Percentiles rank a stretch among this genome's conserved stretches.
phyloP scores from a whole-genome alignment of 2,113 vertebrate genomes.

The Siphamia tubifer region DNA sequence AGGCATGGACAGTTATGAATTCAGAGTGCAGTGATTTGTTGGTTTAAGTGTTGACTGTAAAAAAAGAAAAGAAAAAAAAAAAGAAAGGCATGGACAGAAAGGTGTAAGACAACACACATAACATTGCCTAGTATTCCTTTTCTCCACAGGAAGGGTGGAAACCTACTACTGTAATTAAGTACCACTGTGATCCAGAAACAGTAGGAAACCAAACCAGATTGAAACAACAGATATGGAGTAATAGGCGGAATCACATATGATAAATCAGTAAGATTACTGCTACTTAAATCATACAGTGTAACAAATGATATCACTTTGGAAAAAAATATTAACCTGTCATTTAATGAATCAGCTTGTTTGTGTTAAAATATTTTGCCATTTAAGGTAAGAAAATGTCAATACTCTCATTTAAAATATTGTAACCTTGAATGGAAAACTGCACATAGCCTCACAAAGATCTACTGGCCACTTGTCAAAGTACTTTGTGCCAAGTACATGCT shows the following conservation, averaged over 20 bases:
- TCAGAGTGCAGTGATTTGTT: no score
- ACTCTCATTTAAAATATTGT: not conserved
- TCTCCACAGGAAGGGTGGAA: slow-evolving; percentile 55
- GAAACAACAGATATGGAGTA: not conserved
- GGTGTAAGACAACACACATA: not conserved
- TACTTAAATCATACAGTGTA: no score
- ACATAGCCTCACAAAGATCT: not conserved
- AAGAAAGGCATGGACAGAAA: not conserved
- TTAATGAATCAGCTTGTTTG: no score
- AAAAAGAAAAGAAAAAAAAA: not conserved
- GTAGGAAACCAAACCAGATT: slow-evolving; percentile 7
- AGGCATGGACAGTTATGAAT: not conserved
- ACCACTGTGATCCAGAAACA: slow-evolving; percentile 31
- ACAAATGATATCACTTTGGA: no score
- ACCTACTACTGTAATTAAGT: slow-evolving; percentile 29
- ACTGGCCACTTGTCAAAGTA: not conserved
- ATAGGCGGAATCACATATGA: not conserved
- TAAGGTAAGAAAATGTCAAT: no score
- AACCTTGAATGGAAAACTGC: not conserved
- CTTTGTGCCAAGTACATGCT: not conserved
- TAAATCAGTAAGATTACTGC: not conserved
- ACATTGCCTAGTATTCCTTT: not conserved
- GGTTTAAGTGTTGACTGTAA: not conserved
- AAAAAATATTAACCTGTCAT: no score
- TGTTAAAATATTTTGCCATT: no score